phyloP scores from a whole-genome alignment of 2,888 invertebrate genomes.

The Neoitamus cyanurus region DNA sequence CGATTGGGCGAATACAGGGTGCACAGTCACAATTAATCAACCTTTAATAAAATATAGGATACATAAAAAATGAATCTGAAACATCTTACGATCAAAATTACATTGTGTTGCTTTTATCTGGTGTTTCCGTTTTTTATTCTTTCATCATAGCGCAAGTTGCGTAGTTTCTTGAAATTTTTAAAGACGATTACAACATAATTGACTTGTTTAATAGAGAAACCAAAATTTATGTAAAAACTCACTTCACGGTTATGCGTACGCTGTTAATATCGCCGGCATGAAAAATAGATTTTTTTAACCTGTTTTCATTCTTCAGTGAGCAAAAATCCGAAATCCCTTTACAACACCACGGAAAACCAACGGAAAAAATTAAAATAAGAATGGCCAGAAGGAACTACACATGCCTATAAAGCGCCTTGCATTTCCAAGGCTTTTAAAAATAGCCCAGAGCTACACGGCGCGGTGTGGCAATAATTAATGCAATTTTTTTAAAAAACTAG shows the following conservation, averaged over 20 bases:
- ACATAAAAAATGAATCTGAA: no score
- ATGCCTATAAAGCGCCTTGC: neutral
- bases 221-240: neutral
- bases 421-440: constrained; percentile 28
- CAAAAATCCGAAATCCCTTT: neutral
- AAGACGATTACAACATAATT: neutral
- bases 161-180: neutral
- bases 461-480: constrained; percentile 33
- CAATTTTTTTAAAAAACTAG: constrained; percentile 19
- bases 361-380: neutral
- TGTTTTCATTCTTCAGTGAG: neutral
- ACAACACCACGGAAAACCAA: neutral
- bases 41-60: no score
- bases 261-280: neutral
- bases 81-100: no score
- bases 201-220: neutral
- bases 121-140: no score
- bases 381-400: neutral
- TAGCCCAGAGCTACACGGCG: neutral
- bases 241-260: neutral
- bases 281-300: neutral
- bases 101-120: no score
- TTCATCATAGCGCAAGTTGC: no score
- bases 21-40: no score
- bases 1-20: no score